Evolutionary conservation across 2,113 vertebrate genomes (phyloP).

Genomic region (Charina bottae): DNA sequence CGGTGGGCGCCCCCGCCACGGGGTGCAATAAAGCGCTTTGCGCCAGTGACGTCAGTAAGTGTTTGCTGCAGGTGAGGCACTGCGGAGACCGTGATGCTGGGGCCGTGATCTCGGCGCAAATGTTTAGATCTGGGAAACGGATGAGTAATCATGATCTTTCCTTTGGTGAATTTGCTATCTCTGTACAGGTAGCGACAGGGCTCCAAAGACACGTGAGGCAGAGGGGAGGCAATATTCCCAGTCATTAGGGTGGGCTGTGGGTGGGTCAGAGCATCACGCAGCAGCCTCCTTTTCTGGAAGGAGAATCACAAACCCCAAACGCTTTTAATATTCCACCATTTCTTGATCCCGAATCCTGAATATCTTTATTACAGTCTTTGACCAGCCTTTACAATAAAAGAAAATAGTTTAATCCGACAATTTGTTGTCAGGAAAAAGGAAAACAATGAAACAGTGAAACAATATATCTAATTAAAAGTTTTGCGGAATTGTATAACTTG

Average conservation of each 20-base stretch:
- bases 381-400: too few relatives aligned
- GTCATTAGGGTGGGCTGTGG: not conserved
- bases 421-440: too few relatives aligned
- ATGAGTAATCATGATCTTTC: too few relatives aligned
- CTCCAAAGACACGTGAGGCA: not conserved
- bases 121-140: not conserved
- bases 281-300: not conserved
- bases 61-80: constrained; percentile 22
- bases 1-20: not conserved
- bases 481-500: too few relatives aligned
- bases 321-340: not conserved
- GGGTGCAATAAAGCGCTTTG: constrained; percentile 23
- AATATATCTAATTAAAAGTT: too few relatives aligned
- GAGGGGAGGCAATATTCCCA: too few relatives aligned
- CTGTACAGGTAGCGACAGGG: not conserved
- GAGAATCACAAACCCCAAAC: too few relatives aligned
- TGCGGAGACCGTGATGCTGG: not conserved
- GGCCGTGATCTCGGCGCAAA: not conserved
- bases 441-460: too few relatives aligned
- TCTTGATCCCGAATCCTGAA: not conserved
- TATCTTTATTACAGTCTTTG: too few relatives aligned
- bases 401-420: too few relatives aligned
- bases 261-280: not conserved
- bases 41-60: constrained; percentile 29
- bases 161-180: not conserved